Evolutionary conservation across 2,113 vertebrate genomes (phyloP).

Genomic region (Alligator sinensis): DNA sequence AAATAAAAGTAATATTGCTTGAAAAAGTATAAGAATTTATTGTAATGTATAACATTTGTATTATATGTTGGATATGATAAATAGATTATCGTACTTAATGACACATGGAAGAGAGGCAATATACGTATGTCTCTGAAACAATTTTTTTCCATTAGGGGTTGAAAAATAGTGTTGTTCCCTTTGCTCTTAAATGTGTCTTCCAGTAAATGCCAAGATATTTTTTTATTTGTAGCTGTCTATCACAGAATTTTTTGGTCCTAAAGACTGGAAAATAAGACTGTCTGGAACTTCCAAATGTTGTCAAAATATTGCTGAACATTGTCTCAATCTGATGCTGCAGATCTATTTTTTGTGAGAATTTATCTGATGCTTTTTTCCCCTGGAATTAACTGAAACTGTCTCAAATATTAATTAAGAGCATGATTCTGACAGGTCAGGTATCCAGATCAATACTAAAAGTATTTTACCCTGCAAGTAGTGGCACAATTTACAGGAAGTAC

Average conservation of each 20-base stretch:
- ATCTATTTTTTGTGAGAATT: background rate
- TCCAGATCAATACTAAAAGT: background rate
- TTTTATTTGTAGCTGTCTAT: background rate
- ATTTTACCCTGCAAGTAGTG: background rate
- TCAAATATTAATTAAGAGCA: background rate
- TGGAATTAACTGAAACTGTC: background rate
- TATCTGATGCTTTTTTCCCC: background rate
- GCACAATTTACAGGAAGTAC: background rate
- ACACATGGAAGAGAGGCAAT: background rate
- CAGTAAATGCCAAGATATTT: background rate
- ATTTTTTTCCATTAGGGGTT: background rate
- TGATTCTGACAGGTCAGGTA: background rate
- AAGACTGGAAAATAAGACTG: background rate
- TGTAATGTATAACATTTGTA: background rate
- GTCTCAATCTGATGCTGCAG: background rate
- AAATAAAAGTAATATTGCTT: background rate
- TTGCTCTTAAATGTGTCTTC: background rate
- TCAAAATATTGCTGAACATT: background rate
- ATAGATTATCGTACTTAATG: constrained; percentile 11
- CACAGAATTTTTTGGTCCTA: background rate
- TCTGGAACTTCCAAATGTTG: background rate
- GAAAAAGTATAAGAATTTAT: background rate
- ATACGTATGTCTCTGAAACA: background rate
- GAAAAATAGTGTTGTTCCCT: background rate
- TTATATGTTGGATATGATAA: background rate